phyloP scores from a whole-genome alignment of 2,888 invertebrate species.

The Noctua fimbriata region DNA sequence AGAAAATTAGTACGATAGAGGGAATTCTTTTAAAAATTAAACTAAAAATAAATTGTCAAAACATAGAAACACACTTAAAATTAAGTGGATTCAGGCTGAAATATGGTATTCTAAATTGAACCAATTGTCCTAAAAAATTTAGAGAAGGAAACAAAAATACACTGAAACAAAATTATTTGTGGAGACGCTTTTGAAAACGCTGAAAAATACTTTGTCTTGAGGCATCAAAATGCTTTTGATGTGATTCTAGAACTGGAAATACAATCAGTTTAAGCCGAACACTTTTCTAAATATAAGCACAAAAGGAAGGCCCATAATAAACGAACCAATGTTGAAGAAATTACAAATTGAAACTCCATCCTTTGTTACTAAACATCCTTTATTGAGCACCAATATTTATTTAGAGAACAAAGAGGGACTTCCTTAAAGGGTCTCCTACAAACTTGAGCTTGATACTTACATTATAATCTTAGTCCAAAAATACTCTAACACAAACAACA shows the following conservation, averaged over 20 bases:
- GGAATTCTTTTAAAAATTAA: slow-evolving; percentile 32
- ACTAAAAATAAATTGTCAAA: slow-evolving; percentile 61
- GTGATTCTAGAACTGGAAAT: neutral
- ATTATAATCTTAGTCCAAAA: slow-evolving; percentile 51
- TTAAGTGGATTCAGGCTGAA: slow-evolving; percentile 51
- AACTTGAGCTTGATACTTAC: slow-evolving; percentile 36
- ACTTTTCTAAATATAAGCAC: slow-evolving; percentile 10
- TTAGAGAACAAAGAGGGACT: slow-evolving; percentile 47
- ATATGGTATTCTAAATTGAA: slow-evolving; percentile 56
- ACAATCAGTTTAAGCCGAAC: neutral
- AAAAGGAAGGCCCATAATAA: slow-evolving; percentile 18
- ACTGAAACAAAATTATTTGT: slow-evolving; percentile 21
- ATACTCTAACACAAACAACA: slow-evolving; percentile 61
- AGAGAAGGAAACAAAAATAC: slow-evolving; percentile 8
- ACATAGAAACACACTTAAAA: slow-evolving; percentile 46
- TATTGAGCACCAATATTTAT: slow-evolving; percentile 54
- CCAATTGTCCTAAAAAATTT: slow-evolving; percentile 46
- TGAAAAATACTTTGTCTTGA: neutral
- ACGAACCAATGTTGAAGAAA: slow-evolving; percentile 22
- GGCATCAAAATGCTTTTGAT: slow-evolving; percentile 13
- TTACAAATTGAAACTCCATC: slow-evolving; percentile 27
- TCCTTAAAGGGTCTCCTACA: slow-evolving; percentile 34
- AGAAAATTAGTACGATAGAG: slow-evolving; percentile 44
- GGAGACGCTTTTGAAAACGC: slow-evolving; percentile 5
- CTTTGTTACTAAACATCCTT: slow-evolving; percentile 42